Base-by-base conservation (phyloP, 2,888 invertebrate species). In the Miltochrista miniata region DNA sequence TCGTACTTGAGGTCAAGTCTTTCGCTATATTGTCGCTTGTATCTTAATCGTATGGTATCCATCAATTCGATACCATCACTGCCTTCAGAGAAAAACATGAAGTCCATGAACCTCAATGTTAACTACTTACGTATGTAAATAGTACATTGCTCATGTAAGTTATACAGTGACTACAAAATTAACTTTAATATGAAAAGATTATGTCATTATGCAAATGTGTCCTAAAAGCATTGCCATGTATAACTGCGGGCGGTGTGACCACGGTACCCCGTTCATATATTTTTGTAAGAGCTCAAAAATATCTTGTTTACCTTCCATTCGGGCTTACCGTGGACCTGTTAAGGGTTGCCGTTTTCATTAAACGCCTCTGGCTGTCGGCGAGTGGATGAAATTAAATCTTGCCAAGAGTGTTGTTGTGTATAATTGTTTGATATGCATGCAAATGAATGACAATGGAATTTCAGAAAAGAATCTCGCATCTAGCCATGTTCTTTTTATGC, bases 231-330 rank as follows among this genome's bases (percentile, higher is more conserved):
- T 43, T 34, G 0, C 0, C 51, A 0, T 48, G 49, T 53, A 39
- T 7, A 37, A 9, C 67, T 54, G n/a, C 15, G 7, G 47, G 66
- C 37, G 14, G 31, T 50, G 52, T 66, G 64, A 66, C 63, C 64
- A 59, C 41, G 47, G 48, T 46, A 54, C 15, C 29, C 11, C 15
- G 13, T 15, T 34, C 48, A 45, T 38, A 37, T 56, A 33, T 61
- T 61, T 3, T 44, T 50, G 48, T 56, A 59, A 39, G 13, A 35
- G 38, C 50, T 48, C 42, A 54, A 18, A 38, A 57, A 52, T 41
- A 44, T 15, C 8, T 0, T 66, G 64, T 64, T 64, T 59, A 35
- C 51, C 11, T 66, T 64, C 49, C 44, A 64, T 64, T 48, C 35
- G 59, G 59, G 54, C 56, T 56, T 50, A 36, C 12, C 35, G 31